Conservation (phyloP, 1,140 invertebrate species). For the Eulimnadia texana region DNA sequence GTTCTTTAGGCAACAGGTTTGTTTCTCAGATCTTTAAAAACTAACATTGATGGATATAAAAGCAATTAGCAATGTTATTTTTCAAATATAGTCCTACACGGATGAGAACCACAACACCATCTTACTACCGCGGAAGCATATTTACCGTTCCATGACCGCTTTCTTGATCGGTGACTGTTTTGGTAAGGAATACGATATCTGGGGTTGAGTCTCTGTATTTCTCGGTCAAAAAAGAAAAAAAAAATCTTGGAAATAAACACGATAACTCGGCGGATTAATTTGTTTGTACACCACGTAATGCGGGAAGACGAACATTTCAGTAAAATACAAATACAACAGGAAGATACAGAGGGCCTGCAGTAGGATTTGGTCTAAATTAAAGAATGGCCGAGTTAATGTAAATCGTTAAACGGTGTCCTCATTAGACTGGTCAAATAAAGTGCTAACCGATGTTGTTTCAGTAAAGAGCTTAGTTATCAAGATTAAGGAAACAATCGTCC, state of each 20-base stretch:
- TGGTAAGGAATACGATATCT: slow-evolving; percentile 18
- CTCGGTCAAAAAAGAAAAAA: no score
- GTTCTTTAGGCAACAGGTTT: slow-evolving; percentile 70
- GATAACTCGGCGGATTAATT: no score
- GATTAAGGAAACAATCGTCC: neutral
- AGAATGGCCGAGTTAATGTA: no score
- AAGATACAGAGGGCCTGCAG: no score
- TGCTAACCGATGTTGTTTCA: no score
- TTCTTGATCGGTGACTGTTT: slow-evolving; percentile 71
- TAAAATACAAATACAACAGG: no score
- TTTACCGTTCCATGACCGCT: slow-evolving; percentile 75
- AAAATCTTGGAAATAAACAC: no score
- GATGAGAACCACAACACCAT: slow-evolving; percentile 77
- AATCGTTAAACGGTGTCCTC: no score
- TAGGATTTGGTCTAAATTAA: no score
- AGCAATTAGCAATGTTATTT: slow-evolving; percentile 2
- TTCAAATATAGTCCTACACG: slow-evolving; percentile 64
- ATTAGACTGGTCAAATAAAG: no score
- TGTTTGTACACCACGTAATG: no score
- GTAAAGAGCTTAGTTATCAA: neutral
- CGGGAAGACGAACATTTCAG: no score
- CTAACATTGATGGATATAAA: neutral
- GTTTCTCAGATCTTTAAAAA: neutral
- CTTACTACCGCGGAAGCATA: slow-evolving; percentile 58
- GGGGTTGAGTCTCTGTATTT: slow-evolving; percentile 10